A percentile compares a stretch with the other conserved stretches of the same genome.
phyloP scores from a whole-genome alignment of 2,797 vertebrate genomes.

The Chiroxiphia lanceolata region DNA sequence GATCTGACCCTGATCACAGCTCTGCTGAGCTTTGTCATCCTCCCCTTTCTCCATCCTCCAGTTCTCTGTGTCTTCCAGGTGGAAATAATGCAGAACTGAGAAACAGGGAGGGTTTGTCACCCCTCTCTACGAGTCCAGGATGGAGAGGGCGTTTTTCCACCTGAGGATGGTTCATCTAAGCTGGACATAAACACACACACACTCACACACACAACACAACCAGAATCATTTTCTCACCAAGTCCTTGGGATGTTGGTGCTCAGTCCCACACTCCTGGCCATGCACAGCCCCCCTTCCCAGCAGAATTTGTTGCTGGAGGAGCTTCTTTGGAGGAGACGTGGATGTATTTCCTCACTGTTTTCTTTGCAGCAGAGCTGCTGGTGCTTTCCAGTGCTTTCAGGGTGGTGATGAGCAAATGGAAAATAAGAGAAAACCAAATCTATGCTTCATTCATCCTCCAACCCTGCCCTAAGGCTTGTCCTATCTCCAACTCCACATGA shows the following conservation, averaged over 20 bases:
- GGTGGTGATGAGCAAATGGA: neutral
- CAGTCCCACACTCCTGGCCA: neutral
- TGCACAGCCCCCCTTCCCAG: neutral
- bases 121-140: neutral
- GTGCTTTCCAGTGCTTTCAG: neutral
- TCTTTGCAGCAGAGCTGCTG: neutral
- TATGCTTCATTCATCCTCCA: neutral
- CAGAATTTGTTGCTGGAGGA: neutral
- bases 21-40: neutral
- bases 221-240: neutral
- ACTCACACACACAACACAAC: neutral
- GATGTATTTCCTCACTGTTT: neutral
- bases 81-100: neutral
- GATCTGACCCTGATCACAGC: neutral
- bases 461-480: neutral
- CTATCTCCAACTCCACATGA: neutral
- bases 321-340: neutral
- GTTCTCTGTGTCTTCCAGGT: neutral
- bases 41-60: neutral
- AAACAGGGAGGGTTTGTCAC: neutral
- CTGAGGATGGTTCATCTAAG: neutral
- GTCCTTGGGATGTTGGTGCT: neutral
- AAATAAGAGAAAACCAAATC: neutral
- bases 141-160: neutral
- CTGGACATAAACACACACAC: neutral